These are phyloP conservation scores for Porites lobata DNA, from an alignment of 92 coral and sea anemone genomes.

Conservation along the genomic window DNA sequence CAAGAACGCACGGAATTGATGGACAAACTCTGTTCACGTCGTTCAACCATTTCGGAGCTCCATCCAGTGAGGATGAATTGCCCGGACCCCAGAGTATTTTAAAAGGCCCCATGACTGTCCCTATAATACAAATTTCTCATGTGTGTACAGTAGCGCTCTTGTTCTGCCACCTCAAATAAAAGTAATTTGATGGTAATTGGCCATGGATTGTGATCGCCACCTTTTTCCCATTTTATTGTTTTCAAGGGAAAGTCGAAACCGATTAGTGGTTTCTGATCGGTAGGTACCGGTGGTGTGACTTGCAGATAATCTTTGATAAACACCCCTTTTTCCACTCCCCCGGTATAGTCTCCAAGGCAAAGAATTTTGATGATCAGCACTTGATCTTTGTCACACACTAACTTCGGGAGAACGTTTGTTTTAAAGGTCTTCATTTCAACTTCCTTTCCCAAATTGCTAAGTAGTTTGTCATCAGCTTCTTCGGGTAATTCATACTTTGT, in stretches of 20 bases:
- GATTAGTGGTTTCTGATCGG: neutral
- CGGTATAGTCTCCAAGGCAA: constrained; percentile 69
- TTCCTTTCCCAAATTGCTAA: constrained; percentile 37
- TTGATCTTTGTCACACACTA: neutral
- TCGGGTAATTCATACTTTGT: constrained; percentile 52
- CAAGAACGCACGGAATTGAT: constrained; percentile 61
- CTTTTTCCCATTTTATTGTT: neutral
- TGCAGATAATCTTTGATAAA: constrained; percentile 66
- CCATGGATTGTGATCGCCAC: neutral
- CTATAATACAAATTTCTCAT: constrained; percentile 16
- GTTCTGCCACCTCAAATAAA: constrained; percentile 69
- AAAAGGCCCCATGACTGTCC: constrained; percentile 52
- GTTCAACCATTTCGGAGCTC: constrained; percentile 50
- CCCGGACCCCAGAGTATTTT: constrained; percentile 75
- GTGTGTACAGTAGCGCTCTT: constrained; percentile 6
- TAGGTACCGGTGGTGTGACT: constrained; percentile 23
- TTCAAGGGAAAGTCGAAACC: constrained; percentile 43
- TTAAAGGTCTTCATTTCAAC: constrained; percentile 59
- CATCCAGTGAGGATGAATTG: constrained; percentile 48
- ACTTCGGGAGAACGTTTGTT: constrained; percentile 35
- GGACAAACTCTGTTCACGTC: neutral
- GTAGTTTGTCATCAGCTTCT: constrained; percentile 12
- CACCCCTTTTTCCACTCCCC: constrained; percentile 38
- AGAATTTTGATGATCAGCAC: constrained; percentile 27
- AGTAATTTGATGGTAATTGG: constrained; percentile 18